Base-by-base conservation (phyloP, 2,797 vertebrate species). In the Euphonia xanthogaster region DNA sequence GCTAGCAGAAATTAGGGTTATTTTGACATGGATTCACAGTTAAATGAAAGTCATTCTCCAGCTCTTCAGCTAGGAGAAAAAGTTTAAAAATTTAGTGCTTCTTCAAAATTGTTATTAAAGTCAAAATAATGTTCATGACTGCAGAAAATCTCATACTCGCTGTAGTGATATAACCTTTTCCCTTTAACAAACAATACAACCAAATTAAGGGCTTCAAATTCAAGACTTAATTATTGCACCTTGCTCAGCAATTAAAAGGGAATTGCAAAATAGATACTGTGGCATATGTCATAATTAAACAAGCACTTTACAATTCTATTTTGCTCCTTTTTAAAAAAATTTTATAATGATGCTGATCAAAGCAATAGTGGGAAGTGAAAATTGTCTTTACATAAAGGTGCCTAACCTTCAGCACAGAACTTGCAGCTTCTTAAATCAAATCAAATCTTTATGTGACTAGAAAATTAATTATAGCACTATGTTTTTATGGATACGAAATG, bases 171-270 rank as follows among this genome's bases (percentile, higher is more conserved):
- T 54, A 77, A 91, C 20, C 62, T 84, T 55, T 90, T 77, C 31
- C 6, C 19, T 83, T 87, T 89, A 93, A 88, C 45, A 86, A 95
- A 95, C 25, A 79, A 40, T 75, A 20, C n/a, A 88, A 88, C 79
- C 51, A 94, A 96, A 90, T 70, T 55, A 75, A 91, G 40, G 72
- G 23, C 39, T 77, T 80, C 31, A 86, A 55, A 72, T 83, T 95
- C 87, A 93, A 71, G 66, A 72, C 66, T 76, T 91, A 95, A 95
- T 97, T 94, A 77, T 73, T 81, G 54, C 31, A 95, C 63, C 62
- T 86, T 94, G 42, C 51, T 95, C 83, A 92, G 47, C 57, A 92
- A 96, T 86, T 95, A 94, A 86, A 88, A 90, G 28, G 24, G 27
- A 94, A 87, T 67, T 82, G 31, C 40, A 88, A 63, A 95, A 94